phyloP scores from a whole-genome alignment of 1,140 invertebrate species.

The Condylostylus longicornis region DNA sequence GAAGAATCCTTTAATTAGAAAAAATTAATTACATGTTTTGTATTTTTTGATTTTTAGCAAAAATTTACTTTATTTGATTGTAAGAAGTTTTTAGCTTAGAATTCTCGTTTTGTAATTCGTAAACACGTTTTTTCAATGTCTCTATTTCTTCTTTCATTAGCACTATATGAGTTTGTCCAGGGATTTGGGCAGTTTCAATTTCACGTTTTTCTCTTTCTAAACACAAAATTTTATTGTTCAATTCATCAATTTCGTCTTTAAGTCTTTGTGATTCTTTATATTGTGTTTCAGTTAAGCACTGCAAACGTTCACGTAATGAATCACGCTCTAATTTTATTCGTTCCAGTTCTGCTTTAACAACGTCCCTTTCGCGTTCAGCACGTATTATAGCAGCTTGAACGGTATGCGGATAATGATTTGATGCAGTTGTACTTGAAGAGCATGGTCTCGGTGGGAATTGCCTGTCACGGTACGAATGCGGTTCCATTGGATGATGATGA shows the following conservation, averaged over 20 bases:
- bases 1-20: constrained; percentile 14
- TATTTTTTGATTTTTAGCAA: not conserved
- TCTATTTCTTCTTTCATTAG: constrained; percentile 22
- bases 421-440: not conserved
- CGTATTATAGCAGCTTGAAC: constrained; percentile 23
- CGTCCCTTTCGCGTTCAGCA: constrained; percentile 23
- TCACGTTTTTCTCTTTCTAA: constrained; percentile 23
- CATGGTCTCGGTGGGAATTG: constrained; percentile 2
- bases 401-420: constrained; percentile 17
- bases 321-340: constrained; percentile 24
- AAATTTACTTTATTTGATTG: constrained; percentile 19
- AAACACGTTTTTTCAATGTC: constrained; percentile 12
- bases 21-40: constrained; percentile 1
- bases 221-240: constrained; percentile 14
- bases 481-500: not conserved
- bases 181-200: constrained; percentile 17
- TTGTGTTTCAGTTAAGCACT: constrained; percentile 17
- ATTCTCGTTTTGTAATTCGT: constrained; percentile 12
- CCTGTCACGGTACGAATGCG: not conserved
- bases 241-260: constrained; percentile 16
- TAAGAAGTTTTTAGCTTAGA: constrained; percentile 13
- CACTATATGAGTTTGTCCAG: constrained; percentile 18
- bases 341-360: constrained; percentile 21
- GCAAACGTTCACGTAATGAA: constrained; percentile 20
- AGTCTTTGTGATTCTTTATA: constrained; percentile 16